phyloP scores from a whole-genome alignment of 30 jellyfish, hydroid and myxozoan species.

The Clytia hemisphaerica region DNA sequence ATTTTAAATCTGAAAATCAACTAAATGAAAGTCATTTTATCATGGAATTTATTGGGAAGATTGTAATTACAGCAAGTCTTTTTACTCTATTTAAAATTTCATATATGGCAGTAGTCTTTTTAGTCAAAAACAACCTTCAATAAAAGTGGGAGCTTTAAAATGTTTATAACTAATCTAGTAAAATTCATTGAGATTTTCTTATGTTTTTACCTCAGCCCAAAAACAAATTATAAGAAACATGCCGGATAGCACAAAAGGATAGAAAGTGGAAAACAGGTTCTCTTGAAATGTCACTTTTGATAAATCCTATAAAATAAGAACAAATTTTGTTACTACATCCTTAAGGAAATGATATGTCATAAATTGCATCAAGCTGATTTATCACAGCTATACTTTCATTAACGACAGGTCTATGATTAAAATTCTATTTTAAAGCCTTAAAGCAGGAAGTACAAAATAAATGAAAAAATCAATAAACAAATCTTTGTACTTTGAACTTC shows the following conservation, averaged over 20 bases:
- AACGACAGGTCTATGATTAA: no score
- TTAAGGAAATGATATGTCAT: no score
- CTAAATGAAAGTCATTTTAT: no score
- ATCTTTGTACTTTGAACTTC: neutral
- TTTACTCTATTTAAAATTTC: no score
- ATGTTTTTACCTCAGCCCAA: slow-evolving; percentile 82
- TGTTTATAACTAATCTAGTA: neutral
- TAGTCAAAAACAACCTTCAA: no score
- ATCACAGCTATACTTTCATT: no score
- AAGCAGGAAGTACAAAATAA: neutral
- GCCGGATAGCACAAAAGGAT: slow-evolving; percentile 74
- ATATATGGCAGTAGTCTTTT: no score
- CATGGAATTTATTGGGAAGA: no score
- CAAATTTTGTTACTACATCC: neutral
- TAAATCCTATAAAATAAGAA: slow-evolving; percentile 44
- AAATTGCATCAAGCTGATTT: no score
- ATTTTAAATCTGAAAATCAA: neutral
- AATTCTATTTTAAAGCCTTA: no score
- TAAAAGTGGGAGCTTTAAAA: neutral
- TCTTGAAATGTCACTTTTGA: slow-evolving; percentile 73
- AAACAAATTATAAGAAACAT: slow-evolving; percentile 66
- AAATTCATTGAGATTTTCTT: neutral
- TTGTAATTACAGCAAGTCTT: no score
- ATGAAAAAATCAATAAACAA: neutral
- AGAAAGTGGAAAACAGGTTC: slow-evolving; percentile 59